Evolutionary conservation across 2,113 vertebrate genomes (phyloP).

Genomic region (Corythornis vintsioides): DNA sequence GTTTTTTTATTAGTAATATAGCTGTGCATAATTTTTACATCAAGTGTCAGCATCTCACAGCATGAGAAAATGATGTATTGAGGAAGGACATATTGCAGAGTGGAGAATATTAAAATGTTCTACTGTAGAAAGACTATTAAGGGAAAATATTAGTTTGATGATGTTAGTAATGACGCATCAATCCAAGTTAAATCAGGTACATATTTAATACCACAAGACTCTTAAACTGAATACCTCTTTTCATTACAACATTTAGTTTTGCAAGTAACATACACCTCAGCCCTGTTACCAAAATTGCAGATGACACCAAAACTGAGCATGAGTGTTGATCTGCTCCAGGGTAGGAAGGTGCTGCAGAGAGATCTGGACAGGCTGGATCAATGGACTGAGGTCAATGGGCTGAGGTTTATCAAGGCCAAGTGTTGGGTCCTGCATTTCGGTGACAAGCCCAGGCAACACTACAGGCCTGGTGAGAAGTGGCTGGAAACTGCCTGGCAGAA

Average conservation of each 20-base stretch:
- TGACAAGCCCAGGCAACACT: too few species aligned
- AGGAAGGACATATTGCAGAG: not conserved
- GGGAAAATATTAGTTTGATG: slow-evolving; percentile 3
- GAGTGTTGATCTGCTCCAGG: too few species aligned
- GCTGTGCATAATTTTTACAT: slow-evolving; percentile 5
- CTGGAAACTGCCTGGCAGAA: too few species aligned
- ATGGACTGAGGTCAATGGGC: too few species aligned
- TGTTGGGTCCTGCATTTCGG: too few species aligned
- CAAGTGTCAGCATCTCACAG: not conserved
- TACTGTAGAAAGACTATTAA: not conserved
- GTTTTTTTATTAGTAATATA: not conserved
- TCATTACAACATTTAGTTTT: not conserved
- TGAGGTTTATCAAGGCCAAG: too few species aligned
- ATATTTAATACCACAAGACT: not conserved
- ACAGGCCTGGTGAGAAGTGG: too few species aligned
- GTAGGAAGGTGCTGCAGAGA: too few species aligned
- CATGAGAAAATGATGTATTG: not conserved
- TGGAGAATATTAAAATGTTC: not conserved
- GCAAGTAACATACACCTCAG: not conserved
- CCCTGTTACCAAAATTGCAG: not conserved
- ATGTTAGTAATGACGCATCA: not conserved
- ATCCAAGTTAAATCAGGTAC: not conserved
- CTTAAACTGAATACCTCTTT: not conserved
- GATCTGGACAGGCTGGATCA: too few species aligned
- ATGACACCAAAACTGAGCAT: too few species aligned